Evolutionary conservation across 1,140 invertebrate genomes (phyloP).

Genomic region (Caenorhabditis remanei): DNA sequence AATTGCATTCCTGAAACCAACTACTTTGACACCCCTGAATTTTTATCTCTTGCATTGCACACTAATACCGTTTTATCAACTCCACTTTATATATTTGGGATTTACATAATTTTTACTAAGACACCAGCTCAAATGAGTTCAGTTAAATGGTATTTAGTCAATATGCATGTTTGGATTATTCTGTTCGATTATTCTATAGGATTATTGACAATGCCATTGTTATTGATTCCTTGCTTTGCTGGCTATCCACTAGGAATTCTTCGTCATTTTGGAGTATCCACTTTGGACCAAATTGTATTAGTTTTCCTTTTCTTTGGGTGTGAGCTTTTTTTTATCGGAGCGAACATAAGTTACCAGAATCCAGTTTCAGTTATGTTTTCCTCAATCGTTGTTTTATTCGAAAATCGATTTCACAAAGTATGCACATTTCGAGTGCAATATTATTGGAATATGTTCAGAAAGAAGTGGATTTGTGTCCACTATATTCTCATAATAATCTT

Average conservation of each 20-base stretch:
- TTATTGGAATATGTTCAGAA: not conserved
- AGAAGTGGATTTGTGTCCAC: not conserved
- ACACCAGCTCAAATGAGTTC: not conserved
- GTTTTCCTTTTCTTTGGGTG: not conserved
- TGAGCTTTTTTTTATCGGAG: not conserved
- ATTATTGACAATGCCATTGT: not conserved
- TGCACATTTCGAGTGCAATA: not conserved
- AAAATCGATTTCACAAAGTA: not conserved
- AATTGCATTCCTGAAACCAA: not conserved
- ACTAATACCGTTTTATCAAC: not conserved
- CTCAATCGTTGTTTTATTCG: not conserved
- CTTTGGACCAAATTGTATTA: not conserved
- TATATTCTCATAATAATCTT: not conserved
- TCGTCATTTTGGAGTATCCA: not conserved
- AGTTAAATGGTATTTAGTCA: not conserved
- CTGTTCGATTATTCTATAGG: not conserved
- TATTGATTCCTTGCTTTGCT: not conserved
- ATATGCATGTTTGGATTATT: conserved; percentile 2
- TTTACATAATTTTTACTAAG: not conserved
- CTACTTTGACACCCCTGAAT: not conserved
- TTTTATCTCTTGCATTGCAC: not conserved
- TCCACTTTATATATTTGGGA: not conserved
- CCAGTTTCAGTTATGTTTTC: not conserved
- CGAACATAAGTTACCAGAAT: too few relatives aligned
- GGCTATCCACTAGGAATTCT: not conserved